Conservation (phyloP, 2,113 vertebrate genomes). For the Tonatia bakeri region DNA sequence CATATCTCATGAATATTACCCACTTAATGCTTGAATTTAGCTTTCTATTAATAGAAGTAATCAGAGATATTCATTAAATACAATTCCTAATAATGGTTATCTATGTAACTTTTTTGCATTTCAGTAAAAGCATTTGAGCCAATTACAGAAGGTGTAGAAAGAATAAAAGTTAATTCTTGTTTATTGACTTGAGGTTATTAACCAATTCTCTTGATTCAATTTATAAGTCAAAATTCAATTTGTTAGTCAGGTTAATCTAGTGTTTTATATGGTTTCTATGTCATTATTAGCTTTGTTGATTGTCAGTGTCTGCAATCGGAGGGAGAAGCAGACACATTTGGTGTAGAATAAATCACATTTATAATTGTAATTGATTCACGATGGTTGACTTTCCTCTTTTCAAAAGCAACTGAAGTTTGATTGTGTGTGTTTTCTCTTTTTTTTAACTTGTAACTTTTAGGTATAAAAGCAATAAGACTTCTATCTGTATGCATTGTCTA, state of each 20-base stretch:
- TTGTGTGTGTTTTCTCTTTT: background rate
- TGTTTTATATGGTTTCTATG: background rate
- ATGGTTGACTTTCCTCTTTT: background rate
- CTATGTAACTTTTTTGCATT: background rate
- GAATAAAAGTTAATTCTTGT: background rate
- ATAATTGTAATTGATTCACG: background rate
- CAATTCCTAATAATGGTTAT: background rate
- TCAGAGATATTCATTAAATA: background rate
- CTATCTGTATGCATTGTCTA: background rate
- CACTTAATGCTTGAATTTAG: background rate
- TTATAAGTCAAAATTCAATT: background rate
- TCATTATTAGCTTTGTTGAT: background rate
- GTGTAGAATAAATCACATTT: background rate
- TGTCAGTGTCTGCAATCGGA: background rate
- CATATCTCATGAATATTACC: background rate
- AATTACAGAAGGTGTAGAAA: background rate
- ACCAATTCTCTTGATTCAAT: background rate
- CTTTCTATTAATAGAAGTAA: background rate
- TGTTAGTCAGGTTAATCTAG: background rate
- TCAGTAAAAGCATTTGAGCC: background rate
- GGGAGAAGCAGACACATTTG: background rate
- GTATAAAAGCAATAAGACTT: background rate
- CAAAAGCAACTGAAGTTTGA: background rate
- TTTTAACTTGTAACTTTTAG: background rate
- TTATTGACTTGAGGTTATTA: background rate